phyloP scores from a whole-genome alignment of 1,140 invertebrate genomes.

The Calycopis cecrops region DNA sequence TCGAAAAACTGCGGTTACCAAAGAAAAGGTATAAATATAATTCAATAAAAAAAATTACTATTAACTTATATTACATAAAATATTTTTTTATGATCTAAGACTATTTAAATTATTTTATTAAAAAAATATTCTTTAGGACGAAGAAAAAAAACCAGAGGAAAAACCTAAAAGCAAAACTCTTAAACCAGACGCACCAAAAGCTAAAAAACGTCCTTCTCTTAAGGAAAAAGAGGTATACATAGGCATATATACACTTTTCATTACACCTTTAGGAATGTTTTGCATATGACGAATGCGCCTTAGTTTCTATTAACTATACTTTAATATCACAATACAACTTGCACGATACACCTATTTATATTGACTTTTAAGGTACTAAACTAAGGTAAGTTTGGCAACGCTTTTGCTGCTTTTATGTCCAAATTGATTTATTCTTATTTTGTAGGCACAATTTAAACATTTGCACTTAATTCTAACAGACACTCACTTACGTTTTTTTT shows the following conservation, averaged over 20 bases:
- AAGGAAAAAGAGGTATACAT: conserved; percentile 59
- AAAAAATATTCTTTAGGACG: conserved; percentile 42
- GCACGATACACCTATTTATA: conserved; percentile 7
- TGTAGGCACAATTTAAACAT: not conserved
- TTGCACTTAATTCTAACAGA: not conserved
- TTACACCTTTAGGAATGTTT: not conserved
- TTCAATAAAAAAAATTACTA: not conserved
- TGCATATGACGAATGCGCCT: not conserved
- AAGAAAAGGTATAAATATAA: conserved; percentile 56
- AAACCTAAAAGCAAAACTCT: conserved; percentile 60
- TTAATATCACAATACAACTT: conserved; percentile 1
- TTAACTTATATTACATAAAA: not conserved
- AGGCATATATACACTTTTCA: not conserved
- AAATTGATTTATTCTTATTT: not conserved
- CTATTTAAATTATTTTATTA: conserved; percentile 13
- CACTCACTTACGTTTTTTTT: not conserved
- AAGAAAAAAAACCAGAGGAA: conserved; percentile 61
- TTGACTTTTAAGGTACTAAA: not conserved
- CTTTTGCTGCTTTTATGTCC: not conserved
- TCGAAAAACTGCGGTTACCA: conserved; percentile 54
- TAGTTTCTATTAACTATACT: not conserved
- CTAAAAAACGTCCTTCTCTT: conserved; percentile 64
- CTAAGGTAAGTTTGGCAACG: conserved; percentile 1
- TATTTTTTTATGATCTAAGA: conserved; percentile 7
- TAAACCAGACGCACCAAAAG: conserved; percentile 53